A percentile compares a stretch with the other conserved stretches of the same genome.
These are phyloP conservation scores for Plecturocebus donacophilus DNA, from an alignment of 2,113 vertebrate species.

Conservation along the genomic window DNA sequence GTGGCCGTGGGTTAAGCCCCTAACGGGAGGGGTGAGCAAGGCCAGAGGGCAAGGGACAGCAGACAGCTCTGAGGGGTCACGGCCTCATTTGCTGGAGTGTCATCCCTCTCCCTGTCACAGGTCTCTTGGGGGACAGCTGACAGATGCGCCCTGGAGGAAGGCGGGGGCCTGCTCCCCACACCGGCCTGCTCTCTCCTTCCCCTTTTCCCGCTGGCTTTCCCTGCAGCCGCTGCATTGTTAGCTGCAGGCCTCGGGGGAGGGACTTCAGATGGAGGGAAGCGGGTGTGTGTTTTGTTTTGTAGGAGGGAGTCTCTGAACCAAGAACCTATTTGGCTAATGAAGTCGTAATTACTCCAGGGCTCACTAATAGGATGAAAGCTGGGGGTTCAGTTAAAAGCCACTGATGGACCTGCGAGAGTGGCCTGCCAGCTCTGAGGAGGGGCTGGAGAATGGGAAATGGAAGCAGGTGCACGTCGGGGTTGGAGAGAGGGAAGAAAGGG, in stretches of 20 bases:
- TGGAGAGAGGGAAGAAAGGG: neutral
- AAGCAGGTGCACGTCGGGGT: neutral
- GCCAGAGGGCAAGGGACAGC: constrained; percentile 41
- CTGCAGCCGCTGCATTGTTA: constrained; percentile 71
- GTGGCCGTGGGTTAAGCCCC: neutral
- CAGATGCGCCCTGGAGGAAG: constrained; percentile 53
- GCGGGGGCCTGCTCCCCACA: neutral
- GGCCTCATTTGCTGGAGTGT: constrained; percentile 68
- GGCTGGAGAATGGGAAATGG: neutral
- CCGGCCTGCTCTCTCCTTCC: neutral
- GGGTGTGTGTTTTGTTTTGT: constrained; percentile 57
- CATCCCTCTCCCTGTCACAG: constrained; percentile 67
- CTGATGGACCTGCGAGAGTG: constrained; percentile 55
- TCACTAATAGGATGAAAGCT: constrained; percentile 81
- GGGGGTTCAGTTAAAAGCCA: constrained; percentile 54
- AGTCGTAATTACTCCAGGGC: constrained; percentile 81
- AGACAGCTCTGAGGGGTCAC: constrained; percentile 33
- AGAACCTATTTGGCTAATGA: constrained; percentile 83
- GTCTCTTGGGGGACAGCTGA: neutral
- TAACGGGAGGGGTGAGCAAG: neutral
- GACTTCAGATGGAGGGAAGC: constrained; percentile 54
- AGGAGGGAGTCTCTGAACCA: constrained; percentile 66
- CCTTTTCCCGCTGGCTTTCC: constrained; percentile 49
- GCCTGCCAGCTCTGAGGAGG: constrained; percentile 14
- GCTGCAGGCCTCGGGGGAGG: constrained; percentile 47